Evolutionary conservation across 2,888 invertebrate genomes (phyloP).

Genomic region (Hylaea fasciaria): DNA sequence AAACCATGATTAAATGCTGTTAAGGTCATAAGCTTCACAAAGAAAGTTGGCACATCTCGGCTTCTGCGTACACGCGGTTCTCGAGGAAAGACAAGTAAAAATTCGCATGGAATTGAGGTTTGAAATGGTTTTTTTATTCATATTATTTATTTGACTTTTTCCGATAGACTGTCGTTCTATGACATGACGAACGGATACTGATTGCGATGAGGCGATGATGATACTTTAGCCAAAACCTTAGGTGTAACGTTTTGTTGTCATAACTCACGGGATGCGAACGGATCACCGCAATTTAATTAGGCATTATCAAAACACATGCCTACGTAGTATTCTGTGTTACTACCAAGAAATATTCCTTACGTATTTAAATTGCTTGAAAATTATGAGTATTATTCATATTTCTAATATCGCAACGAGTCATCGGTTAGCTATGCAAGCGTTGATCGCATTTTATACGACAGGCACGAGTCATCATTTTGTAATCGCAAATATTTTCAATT

Average conservation of each 20-base stretch:
- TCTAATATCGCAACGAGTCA: constrained; percentile 20
- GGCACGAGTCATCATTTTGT: constrained; percentile 2
- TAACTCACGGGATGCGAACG: no score
- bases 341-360: not conserved
- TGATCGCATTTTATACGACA: not conserved
- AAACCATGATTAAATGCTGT: constrained; percentile 8
- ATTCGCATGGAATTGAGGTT: constrained; percentile 1
- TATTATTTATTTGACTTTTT: no score
- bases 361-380: not conserved
- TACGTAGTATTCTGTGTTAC: no score
- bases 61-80: constrained; percentile 28
- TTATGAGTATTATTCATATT: constrained; percentile 26
- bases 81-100: constrained; percentile 19
- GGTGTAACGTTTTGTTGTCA: no score
- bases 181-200: no score
- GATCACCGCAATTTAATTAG: no score
- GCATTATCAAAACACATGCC: no score
- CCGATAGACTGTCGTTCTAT: no score
- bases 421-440: not conserved
- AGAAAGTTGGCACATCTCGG: constrained; percentile 7
- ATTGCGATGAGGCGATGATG: no score
- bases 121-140: not conserved
- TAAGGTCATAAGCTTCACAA: constrained; percentile 18
- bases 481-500: no score
- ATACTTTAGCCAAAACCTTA: no score